Conservation (phyloP, 2,888 invertebrate species). For the Rhagonycha lutea region DNA sequence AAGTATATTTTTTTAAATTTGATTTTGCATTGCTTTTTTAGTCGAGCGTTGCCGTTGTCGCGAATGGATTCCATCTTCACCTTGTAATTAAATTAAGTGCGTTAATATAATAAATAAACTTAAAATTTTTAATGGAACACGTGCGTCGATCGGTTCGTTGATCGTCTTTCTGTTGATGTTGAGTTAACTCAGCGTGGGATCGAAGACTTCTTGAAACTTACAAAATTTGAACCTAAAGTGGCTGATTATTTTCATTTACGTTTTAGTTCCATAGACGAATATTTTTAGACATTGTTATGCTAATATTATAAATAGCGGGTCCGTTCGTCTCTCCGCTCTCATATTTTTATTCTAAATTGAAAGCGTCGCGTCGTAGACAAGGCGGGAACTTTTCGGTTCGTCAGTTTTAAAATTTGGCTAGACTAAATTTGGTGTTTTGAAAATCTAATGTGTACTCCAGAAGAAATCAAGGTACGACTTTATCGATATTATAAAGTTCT, state of each 20-base stretch:
- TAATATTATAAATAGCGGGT: conserved; percentile 20
- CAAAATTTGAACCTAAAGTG: not conserved
- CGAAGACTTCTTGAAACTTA: not conserved
- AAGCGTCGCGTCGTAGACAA: conserved; percentile 5
- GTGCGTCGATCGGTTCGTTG: not conserved
- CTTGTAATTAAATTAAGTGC: not conserved
- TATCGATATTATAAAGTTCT: conserved; percentile 8
- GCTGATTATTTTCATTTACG: not conserved
- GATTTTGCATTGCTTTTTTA: not conserved
- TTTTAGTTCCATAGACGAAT: conserved; percentile 17
- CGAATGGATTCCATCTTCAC: not conserved
- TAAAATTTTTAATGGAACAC: not conserved
- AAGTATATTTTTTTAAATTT: not conserved
- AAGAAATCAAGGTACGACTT: conserved; percentile 56
- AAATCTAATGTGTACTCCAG: conserved; percentile 55
- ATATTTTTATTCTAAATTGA: not conserved
- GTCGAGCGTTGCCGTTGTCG: not conserved
- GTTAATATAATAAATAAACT: not conserved
- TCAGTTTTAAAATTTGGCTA: not conserved
- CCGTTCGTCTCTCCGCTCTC: conserved; percentile 1
- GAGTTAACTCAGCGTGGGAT: not conserved
- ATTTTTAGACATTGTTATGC: conserved; percentile 24
- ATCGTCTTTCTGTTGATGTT: not conserved
- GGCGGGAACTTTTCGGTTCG: conserved; percentile 3
- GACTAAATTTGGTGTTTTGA: conserved; percentile 1